Evolutionary conservation across 2,888 invertebrate genomes (phyloP), one percentile per base, ranked within the genome.

Genomic region (Allophyes oxyacanthae): DNA sequence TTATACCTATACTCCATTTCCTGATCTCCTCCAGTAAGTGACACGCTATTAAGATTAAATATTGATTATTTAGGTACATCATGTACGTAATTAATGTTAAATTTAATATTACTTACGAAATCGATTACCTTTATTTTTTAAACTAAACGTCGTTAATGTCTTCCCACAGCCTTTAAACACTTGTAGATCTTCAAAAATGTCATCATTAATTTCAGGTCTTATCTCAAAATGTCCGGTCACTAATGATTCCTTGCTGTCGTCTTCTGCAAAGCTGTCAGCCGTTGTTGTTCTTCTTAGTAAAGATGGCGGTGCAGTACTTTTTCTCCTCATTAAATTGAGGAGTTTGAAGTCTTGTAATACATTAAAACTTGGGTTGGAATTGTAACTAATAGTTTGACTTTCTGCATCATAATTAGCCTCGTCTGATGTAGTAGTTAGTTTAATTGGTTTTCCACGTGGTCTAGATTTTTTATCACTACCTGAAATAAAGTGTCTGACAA

Each of bases 261-360:
- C 74, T 33, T 76, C 77, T 34, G 59, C 36, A 26, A 60, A 84
- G 37, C 76, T 80, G 65, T 80, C 80, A 2, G 84, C 81, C 3
- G 85, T 84, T 40, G 81, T 82, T 58, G 82, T 83, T 25, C 78
- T 78, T 54, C 69, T 72, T 42, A 71, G 75, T 13, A 64, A 69
- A 36, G 60, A 28, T 37, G 77, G 68, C 45, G 69, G 60, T 64
- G 81, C n/a, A n/a, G n/a, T 85, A 61, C 75, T 88, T 75, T 81
- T 89, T 57, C 82, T 84, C 44, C 77, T 78, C 30, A 81, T 75
- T 57, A 92, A 81, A 73, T 92, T 91, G 15, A 89, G 75, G 1
- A 93, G 83, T 79, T 92, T 93, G 64, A 91, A 93, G 20, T 89
- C 89, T 79, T 90, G 84, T 34, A 93, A 66, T 3, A 91, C 88